phyloP scores from a whole-genome alignment of 2,113 vertebrate genomes.

The Hemiprocne comata region DNA sequence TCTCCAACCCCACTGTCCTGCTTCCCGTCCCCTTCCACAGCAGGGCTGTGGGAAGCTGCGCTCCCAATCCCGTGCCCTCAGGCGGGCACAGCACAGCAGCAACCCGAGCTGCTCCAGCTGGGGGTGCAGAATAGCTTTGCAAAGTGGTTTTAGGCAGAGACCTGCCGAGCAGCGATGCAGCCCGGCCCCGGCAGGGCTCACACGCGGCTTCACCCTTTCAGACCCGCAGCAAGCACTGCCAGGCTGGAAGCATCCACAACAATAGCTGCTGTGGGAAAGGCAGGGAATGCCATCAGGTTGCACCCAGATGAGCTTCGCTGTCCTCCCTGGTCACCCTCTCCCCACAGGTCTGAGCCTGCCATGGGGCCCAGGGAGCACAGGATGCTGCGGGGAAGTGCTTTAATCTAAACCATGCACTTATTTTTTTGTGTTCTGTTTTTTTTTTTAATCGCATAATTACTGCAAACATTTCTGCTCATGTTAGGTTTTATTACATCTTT shows the following conservation, averaged over 20 bases:
- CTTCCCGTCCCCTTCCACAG: background rate
- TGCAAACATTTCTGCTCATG: slow-evolving; percentile 49
- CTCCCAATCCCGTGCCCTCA: background rate
- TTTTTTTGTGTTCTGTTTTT: background rate
- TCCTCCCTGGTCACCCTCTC: background rate
- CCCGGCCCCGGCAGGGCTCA: fast-evolving
- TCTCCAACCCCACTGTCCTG: fast-evolving
- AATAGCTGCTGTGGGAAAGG: background rate
- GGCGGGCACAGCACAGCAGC: background rate
- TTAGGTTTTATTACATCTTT: slow-evolving; percentile 45
- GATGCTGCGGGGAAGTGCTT: background rate
- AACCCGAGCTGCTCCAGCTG: background rate
- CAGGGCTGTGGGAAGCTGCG: too few species aligned
- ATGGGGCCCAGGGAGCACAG: fast-evolving
- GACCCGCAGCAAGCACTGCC: fast-evolving
- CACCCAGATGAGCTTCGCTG: background rate
- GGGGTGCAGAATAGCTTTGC: background rate
- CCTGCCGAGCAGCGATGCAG: fast-evolving
- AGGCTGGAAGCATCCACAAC: background rate
- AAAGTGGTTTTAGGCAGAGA: background rate
- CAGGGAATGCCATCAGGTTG: background rate
- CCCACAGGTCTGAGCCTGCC: background rate
- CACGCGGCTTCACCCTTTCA: background rate
- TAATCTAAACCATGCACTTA: background rate
- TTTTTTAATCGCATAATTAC: slow-evolving; percentile 44